phyloP scores from a whole-genome alignment of 1,140 invertebrate genomes.

The Hyposmocoma kahamanoa region DNA sequence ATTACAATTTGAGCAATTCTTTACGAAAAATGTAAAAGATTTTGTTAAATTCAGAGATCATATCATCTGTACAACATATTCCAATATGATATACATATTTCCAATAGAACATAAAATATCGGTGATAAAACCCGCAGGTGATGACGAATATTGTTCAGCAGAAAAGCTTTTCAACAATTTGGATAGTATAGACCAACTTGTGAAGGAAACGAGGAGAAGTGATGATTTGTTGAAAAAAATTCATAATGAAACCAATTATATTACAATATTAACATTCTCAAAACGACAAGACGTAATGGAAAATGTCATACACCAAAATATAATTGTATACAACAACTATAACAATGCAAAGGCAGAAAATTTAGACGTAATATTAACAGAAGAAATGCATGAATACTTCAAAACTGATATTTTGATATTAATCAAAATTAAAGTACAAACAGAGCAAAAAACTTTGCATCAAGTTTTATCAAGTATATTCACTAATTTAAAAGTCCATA shows the following conservation, averaged over 20 bases:
- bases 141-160: constrained; percentile 28
- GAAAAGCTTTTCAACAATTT: constrained; percentile 35
- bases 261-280: constrained; percentile 42
- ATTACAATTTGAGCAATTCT: constrained; percentile 32
- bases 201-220: constrained; percentile 37
- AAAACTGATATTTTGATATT: constrained; percentile 26
- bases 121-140: constrained; percentile 19
- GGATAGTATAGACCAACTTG: constrained; percentile 35
- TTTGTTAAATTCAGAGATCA: constrained; percentile 35
- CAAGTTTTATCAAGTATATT: constrained; percentile 38
- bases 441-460: constrained; percentile 27
- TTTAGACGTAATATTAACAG: constrained; percentile 27
- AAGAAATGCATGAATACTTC: constrained; percentile 39
- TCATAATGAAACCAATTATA: constrained; percentile 36
- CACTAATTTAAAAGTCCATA: constrained; percentile 40
- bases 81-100: constrained; percentile 45
- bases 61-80: constrained; percentile 49
- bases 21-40: constrained; percentile 44
- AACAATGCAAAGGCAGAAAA: constrained; percentile 39
- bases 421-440: constrained; percentile 30
- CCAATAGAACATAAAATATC: constrained; percentile 25
- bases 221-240: constrained; percentile 30
- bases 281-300: constrained; percentile 50
- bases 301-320: constrained; percentile 26
- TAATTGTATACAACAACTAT: constrained; percentile 42